Evolutionary conservation across 92 coral and sea anemone genomes (phyloP), one percentile per base, ranked within the genome.

Genomic region (Phenganax subtilis): DNA sequence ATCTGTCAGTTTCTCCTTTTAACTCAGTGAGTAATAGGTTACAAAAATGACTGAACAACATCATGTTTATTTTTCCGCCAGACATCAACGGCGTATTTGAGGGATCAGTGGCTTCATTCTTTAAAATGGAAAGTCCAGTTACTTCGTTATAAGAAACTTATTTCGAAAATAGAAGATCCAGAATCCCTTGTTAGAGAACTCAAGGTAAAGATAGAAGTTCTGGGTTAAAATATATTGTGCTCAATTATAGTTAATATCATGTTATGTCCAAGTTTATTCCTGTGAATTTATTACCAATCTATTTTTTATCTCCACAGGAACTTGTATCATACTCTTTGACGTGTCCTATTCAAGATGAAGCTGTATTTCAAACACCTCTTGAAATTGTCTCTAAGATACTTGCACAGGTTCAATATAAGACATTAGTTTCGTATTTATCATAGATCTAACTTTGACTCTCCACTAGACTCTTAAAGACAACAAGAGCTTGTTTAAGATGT

Each of bases 301-400:
- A 7, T 31, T 64, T 15, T n/a, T 51, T 56, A 52, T 60, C 12
- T 66, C 44, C 57, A n/a, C 72, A 96, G 99, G 99, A 96, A 55
- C 85, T 96, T 89, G 99, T 96, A 57, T 87, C 93, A 15, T 96
- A 92, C 77, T 96, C 99, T 64, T 85, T 96, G 56, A 85, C 97
- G n/a, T 92, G 97, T 63, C 99, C 97, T 71, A 88, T 96, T 77
- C 99, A 96, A 87, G 99, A 96, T 83, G 99, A 96, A 80, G 99
- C 93, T 10, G 91, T 96, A 71, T 96, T 96, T 82, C 91, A 97
- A 2, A 97, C 93, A 51, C 99, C 99, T 9, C 86, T 96, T 82
- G 89, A 90, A 90, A 90, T 96, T 86, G 99, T 96, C 69, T 96
- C 99, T 0, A 97, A 85, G 79, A 96, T 96, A 75, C 85, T 96